Evolutionary conservation across 2,888 invertebrate genomes (phyloP).

Genomic region (Antheraea assamensis): DNA sequence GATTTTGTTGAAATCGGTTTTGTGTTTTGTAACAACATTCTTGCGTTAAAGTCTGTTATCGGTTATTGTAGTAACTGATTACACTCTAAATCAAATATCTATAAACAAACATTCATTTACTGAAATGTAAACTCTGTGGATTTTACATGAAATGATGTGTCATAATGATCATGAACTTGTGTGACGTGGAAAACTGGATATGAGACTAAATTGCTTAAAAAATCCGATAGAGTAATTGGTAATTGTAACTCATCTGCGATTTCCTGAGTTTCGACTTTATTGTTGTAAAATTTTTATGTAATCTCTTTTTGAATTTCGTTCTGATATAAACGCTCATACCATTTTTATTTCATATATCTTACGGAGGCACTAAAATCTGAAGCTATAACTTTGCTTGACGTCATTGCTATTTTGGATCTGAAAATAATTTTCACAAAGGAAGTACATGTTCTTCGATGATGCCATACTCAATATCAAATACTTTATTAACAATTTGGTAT

Average conservation of each 20-base stretch:
- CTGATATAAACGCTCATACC: background rate
- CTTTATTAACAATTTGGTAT: background rate
- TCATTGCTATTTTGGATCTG: background rate
- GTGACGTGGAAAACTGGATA: background rate
- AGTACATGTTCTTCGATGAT: background rate
- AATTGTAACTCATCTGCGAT: background rate
- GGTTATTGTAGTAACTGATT: background rate
- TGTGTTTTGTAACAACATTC: background rate
- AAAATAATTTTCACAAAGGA: background rate
- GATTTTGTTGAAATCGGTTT: too few relatives aligned
- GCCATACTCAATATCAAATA: background rate
- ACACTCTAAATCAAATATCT: background rate
- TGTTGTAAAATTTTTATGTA: background rate
- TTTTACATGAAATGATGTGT: background rate
- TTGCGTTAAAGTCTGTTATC: background rate
- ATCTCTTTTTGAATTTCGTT: background rate
- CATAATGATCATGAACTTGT: background rate
- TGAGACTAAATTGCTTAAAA: background rate
- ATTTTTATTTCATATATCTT: conserved; percentile 1
- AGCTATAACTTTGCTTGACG: background rate
- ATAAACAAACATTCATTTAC: background rate
- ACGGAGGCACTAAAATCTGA: background rate
- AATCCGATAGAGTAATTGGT: background rate
- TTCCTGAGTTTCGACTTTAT: background rate
- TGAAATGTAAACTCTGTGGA: too few relatives aligned